Base-by-base conservation (phyloP, 2,888 invertebrate species). In the Liodrosophila aerea region DNA sequence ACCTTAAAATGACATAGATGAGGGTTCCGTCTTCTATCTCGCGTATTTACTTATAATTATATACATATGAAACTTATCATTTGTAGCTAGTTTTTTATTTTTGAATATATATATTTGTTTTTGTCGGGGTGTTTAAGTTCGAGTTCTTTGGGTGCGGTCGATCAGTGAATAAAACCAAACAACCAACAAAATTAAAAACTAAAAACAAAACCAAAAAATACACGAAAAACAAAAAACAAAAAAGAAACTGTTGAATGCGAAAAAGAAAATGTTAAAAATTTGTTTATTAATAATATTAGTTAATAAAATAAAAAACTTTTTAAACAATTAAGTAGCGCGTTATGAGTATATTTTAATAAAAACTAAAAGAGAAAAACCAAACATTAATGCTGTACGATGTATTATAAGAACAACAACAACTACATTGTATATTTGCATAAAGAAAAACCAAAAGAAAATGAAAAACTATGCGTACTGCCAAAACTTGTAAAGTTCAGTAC, bases 401-500 rank as follows among this genome's bases (percentile, higher is more conserved):
- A 70, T 56, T 52, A 11, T 16, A 69, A 59, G 22, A 57, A 52
- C 31, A 58, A 62, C 46, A 68, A 59, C 49, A 58, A 39, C 22
- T 22, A 68, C 70, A 70, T 70, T 70, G 70, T 70, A 70, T 45
- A 70, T 70, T 70, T 70, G 63, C 59, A 76, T 74, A 71, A 71
- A 61, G 73, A 75, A 64, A 58, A 77, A 72, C 36, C 54, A 73
- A 11, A 31, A 18, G 13, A 39, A 16, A 36, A 50, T 7, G 31
- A 46, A 56, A 67, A 37, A 68, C 62, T 72, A 52, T 82, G 76
- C 85, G 85, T 78, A 88, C 87, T 87, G 88, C 88, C 87, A 87
- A 87, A 88, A 87, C 87, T 88, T 88, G 73, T 75, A 88, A 87
- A 87, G 87, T 87, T 86, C 85, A 76, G 83, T 85, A 81, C 85